A percentile compares a stretch with the other conserved stretches of the same genome.
Evolutionary conservation across 2,888 invertebrate genomes (phyloP).

Genomic region (Oeneis ivallda): DNA sequence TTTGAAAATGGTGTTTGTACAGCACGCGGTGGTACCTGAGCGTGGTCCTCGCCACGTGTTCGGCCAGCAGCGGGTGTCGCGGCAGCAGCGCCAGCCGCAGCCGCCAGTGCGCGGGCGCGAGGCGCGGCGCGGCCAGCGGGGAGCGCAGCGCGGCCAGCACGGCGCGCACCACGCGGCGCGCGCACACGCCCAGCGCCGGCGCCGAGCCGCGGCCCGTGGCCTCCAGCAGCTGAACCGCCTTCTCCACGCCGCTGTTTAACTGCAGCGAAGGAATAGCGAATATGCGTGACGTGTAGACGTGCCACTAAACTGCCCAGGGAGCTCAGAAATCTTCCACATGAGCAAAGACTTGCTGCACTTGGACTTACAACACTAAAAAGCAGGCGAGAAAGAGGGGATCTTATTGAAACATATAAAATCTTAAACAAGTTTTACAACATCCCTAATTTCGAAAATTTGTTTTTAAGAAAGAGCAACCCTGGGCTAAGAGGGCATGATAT

Average conservation of each 20-base stretch:
- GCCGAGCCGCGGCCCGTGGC: constrained; percentile 55
- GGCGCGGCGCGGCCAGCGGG: constrained; percentile 73
- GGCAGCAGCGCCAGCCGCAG: constrained; percentile 77
- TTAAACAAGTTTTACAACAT: too few species aligned
- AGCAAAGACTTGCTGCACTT: too few species aligned
- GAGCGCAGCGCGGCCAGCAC: constrained; percentile 63
- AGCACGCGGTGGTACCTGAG: neutral
- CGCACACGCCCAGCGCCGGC: constrained; percentile 56
- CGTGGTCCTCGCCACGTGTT: constrained; percentile 86
- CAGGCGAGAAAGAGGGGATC: too few species aligned
- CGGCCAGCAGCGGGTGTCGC: constrained; percentile 71
- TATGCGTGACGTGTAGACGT: too few species aligned
- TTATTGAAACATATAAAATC: too few species aligned
- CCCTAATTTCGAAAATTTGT: too few species aligned
- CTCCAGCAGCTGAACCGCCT: constrained; percentile 59
- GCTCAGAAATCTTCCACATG: too few species aligned
- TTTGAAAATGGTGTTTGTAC: too few species aligned
- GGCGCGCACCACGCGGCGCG: constrained; percentile 59
- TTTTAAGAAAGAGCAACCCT: too few species aligned
- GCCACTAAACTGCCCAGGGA: too few species aligned
- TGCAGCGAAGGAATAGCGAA: constrained; percentile 37
- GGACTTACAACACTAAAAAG: too few species aligned
- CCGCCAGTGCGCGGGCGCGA: constrained; percentile 77
- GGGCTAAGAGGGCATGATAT: too few species aligned
- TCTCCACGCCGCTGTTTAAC: constrained; percentile 59